Evolutionary conservation across 2,113 vertebrate genomes (phyloP).

Genomic region (Leiothrix lutea): DNA sequence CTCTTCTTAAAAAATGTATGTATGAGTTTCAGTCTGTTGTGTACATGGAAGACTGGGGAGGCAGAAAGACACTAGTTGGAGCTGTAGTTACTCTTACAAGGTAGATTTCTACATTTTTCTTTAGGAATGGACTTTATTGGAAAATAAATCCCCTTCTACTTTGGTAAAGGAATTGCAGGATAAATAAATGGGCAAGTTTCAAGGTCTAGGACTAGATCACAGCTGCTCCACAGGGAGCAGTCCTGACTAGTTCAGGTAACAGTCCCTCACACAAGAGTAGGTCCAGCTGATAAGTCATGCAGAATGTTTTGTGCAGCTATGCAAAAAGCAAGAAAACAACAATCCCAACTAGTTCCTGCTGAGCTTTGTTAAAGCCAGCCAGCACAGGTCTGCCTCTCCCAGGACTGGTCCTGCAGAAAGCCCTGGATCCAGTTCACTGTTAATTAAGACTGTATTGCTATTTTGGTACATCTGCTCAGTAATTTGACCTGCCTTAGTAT

Average conservation of each 20-base stretch:
- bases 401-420: not conserved
- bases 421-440: not conserved
- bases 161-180: not conserved
- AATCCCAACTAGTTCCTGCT: not conserved
- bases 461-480: not conserved
- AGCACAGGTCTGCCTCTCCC: not conserved
- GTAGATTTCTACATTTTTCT: not conserved
- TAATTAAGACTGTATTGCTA: not conserved
- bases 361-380: not conserved
- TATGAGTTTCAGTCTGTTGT: not conserved
- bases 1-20: not conserved
- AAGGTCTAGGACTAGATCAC: not conserved
- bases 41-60: not conserved
- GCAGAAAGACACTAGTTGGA: not conserved
- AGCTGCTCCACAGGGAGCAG: not conserved
- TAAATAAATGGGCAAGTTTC: not conserved
- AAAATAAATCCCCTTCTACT: not conserved
- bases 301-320: not conserved
- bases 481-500: not conserved
- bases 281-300: not conserved
- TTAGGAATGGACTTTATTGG: not conserved
- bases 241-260: not conserved
- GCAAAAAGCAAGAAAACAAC: not conserved
- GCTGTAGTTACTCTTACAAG: not conserved
- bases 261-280: not conserved